phyloP scores from a whole-genome alignment of 2,113 vertebrate species.

The Nestor notabilis region DNA sequence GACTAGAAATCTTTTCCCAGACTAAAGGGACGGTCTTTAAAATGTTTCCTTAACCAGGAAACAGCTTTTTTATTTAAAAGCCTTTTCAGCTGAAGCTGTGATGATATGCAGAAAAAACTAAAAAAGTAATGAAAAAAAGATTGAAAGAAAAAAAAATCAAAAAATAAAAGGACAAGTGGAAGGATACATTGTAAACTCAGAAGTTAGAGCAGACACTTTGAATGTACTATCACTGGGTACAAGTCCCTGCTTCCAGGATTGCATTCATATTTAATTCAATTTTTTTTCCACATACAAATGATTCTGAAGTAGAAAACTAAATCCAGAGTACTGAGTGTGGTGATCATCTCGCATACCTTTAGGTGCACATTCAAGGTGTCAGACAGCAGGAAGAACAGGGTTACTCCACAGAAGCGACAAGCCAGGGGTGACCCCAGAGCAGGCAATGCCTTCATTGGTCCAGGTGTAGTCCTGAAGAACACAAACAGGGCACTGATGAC shows the following conservation, averaged over 20 bases:
- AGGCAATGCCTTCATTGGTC: neutral
- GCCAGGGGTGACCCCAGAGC: neutral
- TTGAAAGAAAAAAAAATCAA: neutral
- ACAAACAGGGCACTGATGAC: neutral
- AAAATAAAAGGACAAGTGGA: neutral
- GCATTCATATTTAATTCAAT: neutral
- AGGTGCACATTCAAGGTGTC: neutral
- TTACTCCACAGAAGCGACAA: fast-evolving
- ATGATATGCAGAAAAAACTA: neutral
- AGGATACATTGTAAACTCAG: neutral
- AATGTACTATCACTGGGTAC: neutral
- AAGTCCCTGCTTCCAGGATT: neutral
- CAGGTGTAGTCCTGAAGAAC: fast-evolving
- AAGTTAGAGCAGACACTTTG: neutral
- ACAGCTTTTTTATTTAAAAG: neutral
- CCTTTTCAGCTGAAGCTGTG: neutral
- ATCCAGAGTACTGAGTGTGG: neutral
- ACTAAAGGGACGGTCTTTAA: neutral
- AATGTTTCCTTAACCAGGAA: neutral
- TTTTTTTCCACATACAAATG: neutral
- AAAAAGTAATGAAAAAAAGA: neutral
- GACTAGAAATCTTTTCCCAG: neutral
- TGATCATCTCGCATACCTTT: neutral
- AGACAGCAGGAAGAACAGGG: neutral
- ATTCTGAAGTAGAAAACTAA: neutral